Conservation (phyloP, 2,888 invertebrate genomes). For the Thera obeliscata region DNA sequence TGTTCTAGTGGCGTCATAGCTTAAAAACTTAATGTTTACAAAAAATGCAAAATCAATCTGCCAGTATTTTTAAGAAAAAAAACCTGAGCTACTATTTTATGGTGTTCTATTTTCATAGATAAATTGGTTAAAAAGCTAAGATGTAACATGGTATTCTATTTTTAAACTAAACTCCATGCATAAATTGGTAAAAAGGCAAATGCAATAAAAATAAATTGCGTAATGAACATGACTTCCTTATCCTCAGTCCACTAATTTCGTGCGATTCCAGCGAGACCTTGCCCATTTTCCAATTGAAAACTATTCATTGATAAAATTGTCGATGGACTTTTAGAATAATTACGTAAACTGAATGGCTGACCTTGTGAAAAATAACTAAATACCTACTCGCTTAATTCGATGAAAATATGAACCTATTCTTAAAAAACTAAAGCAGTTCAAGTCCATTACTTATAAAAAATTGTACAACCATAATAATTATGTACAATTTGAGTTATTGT, state of each 20-base stretch:
- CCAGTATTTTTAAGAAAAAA: background rate
- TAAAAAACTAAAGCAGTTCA: background rate
- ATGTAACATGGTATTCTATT: constrained; percentile 1
- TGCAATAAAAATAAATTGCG: constrained; percentile 29
- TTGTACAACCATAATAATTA: too few relatives aligned
- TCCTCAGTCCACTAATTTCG: constrained; percentile 39
- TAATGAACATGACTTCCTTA: constrained; percentile 40
- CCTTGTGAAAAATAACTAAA: constrained; percentile 5
- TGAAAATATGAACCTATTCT: too few relatives aligned
- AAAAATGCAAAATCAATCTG: background rate
- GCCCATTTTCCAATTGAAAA: constrained; percentile 44
- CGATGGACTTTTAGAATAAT: constrained; percentile 21
- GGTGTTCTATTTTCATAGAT: constrained; percentile 9
- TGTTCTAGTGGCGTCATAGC: background rate
- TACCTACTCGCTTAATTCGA: too few relatives aligned
- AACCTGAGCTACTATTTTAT: background rate
- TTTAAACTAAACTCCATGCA: constrained; percentile 5
- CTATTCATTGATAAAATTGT: constrained; percentile 39
- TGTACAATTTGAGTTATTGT: background rate
- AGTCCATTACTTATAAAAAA: background rate
- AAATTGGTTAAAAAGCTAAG: constrained; percentile 24
- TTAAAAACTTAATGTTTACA: background rate
- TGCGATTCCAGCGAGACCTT: constrained; percentile 34
- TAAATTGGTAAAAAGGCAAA: constrained; percentile 25
- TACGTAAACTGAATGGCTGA: constrained; percentile 13